These are phyloP conservation scores for Aleiodes leptofemur DNA, from an alignment of 2,888 invertebrate species.

Conservation along the genomic window DNA sequence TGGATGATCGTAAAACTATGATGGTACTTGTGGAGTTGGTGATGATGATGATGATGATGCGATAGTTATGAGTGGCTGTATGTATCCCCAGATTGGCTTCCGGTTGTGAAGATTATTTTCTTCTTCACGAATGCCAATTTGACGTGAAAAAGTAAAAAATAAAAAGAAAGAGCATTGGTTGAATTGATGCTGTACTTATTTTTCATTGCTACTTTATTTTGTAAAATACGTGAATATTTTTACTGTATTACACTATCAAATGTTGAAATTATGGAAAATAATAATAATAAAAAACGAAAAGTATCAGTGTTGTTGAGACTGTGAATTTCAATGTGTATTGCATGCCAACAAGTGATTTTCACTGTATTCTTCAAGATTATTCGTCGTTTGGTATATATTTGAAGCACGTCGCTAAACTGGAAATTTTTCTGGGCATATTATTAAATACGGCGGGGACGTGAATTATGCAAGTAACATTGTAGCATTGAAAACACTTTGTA, in stretches of 20 bases:
- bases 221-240: too few relatives aligned
- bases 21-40: constrained; percentile 54
- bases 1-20: constrained; percentile 52
- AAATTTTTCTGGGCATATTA: neutral
- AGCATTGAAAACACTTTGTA: too few relatives aligned
- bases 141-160: too few relatives aligned
- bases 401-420: neutral
- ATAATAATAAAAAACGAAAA: neutral
- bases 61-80: constrained; percentile 43
- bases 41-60: constrained; percentile 47
- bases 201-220: too few relatives aligned
- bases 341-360: constrained; percentile 50
- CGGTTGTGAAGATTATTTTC: neutral
- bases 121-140: too few relatives aligned
- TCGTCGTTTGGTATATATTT: constrained; percentile 52
- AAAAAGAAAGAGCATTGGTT: too few relatives aligned
- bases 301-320: constrained; percentile 16
- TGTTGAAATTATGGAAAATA: neutral
- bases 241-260: too few relatives aligned
- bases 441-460: neutral
- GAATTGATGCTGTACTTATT: too few relatives aligned
- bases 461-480: too few relatives aligned
- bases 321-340: constrained; percentile 60
- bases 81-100: constrained; percentile 31
- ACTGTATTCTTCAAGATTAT: neutral